A percentile compares a stretch with the other conserved stretches of the same genome.
Conservation (phyloP, 1,140 invertebrate genomes). For the Trypoxylus dichotomus region DNA sequence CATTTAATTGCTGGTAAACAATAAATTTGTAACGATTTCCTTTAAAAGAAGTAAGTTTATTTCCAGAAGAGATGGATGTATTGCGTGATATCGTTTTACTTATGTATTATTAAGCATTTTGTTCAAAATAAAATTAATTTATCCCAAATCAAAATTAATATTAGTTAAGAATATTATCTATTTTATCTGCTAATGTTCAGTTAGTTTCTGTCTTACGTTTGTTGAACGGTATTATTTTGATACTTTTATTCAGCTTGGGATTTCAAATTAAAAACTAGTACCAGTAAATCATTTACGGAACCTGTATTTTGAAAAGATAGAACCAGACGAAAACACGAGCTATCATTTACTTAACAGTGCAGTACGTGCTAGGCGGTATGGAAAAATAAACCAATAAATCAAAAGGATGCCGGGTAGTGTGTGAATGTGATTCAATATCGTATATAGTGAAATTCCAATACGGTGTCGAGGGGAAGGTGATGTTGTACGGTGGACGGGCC, state of each 20-base stretch:
- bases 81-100: too few species aligned
- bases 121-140: too few species aligned
- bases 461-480: slow-evolving; percentile 29
- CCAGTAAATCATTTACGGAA: slow-evolving; percentile 22
- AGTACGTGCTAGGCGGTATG: slow-evolving; percentile 18
- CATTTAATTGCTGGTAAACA: too few species aligned
- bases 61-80: too few species aligned
- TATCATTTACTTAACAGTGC: slow-evolving; percentile 24
- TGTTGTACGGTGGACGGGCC: slow-evolving; percentile 34
- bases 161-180: too few species aligned
- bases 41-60: too few species aligned
- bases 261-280: slow-evolving; percentile 18
- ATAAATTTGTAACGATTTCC: too few species aligned
- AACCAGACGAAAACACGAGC: neutral
- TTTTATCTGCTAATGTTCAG: neutral
- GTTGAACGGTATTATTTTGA: neutral
- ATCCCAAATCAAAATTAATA: too few species aligned
- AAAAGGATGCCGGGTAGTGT: slow-evolving; percentile 15
- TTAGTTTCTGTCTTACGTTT: neutral
- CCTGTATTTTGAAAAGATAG: slow-evolving; percentile 11
- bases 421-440: slow-evolving; percentile 33
- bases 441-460: slow-evolving; percentile 33
- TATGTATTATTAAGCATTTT: too few species aligned
- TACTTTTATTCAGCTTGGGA: neutral
- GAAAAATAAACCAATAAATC: slow-evolving; percentile 33